These are phyloP conservation scores for Megathymus violae DNA, from an alignment of 1,140 invertebrate species.

Conservation along the genomic window DNA sequence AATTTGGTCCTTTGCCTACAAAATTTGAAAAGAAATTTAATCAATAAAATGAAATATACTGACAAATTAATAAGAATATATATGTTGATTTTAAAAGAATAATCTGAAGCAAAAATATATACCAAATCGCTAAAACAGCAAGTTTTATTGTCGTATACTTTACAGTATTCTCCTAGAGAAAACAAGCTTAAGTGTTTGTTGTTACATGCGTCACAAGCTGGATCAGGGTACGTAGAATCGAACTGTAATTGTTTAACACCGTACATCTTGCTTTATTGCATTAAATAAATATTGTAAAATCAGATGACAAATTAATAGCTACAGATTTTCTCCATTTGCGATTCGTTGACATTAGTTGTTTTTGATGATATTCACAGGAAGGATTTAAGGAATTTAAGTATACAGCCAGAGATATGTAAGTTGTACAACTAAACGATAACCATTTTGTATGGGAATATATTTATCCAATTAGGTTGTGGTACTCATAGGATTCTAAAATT, in stretches of 20 bases:
- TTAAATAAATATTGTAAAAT: background rate
- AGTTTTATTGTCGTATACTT: slow-evolving; percentile 15
- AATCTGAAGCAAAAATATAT: background rate
- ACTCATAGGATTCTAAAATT: too few species aligned
- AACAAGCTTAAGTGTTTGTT: slow-evolving; percentile 11
- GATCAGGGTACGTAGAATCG: slow-evolving; percentile 6
- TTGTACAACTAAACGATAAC: too few species aligned
- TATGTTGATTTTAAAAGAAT: too few species aligned
- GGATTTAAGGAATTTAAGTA: slow-evolving; percentile 31
- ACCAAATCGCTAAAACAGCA: slow-evolving; percentile 14
- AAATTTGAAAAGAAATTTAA: background rate
- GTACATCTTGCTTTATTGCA: slow-evolving; percentile 27
- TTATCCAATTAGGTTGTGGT: too few species aligned
- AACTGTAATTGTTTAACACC: slow-evolving; percentile 11
- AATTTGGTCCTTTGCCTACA: slow-evolving; percentile 4
- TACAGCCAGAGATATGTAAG: background rate
- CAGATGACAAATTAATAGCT: background rate
- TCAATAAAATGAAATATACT: too few species aligned
- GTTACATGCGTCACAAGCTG: slow-evolving; percentile 3
- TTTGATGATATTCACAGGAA: slow-evolving; percentile 25
- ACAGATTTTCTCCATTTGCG: background rate
- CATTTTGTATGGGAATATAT: too few species aligned
- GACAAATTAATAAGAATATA: background rate
- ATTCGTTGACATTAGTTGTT: slow-evolving; percentile 29
- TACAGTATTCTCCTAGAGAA: slow-evolving; percentile 12